Conservation (phyloP, 1,140 invertebrate genomes). For the Hylaeus anthracinus region DNA sequence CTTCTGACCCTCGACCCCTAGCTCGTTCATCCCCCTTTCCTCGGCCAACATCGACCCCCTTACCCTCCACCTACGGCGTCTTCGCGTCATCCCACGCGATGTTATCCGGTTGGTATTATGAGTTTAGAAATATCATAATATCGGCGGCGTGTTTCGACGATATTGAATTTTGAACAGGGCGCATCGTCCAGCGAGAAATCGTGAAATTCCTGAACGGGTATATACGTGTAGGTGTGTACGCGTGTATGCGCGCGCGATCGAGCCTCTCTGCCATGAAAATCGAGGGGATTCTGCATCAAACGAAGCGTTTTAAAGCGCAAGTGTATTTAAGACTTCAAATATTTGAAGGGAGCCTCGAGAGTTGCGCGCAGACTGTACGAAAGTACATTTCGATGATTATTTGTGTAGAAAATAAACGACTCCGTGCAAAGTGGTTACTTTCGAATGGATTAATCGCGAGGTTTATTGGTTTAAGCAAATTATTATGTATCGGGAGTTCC, state of each 20-base stretch:
- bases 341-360: no score
- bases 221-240: no score
- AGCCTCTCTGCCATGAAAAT: not conserved
- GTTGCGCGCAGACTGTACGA: no score
- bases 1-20: constrained; percentile 17
- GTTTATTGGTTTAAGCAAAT: no score
- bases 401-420: no score
- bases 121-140: constrained; percentile 70
- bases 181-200: constrained; percentile 20
- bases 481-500: not conserved
- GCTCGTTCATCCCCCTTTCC: not conserved
- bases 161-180: constrained; percentile 66
- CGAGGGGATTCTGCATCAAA: not conserved
- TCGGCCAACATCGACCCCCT: constrained; percentile 3
- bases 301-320: not conserved
- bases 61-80: not conserved
- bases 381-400: no score
- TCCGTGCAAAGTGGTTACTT: no score
- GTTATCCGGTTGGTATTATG: constrained; percentile 59
- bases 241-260: no score
- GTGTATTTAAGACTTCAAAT: not conserved
- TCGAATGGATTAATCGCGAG: no score
- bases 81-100: constrained; percentile 39
- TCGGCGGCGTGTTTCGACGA: constrained; percentile 63
- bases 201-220: not conserved